Base-by-base conservation (phyloP, 2,113 vertebrate species). In the Hiodon alosoides region DNA sequence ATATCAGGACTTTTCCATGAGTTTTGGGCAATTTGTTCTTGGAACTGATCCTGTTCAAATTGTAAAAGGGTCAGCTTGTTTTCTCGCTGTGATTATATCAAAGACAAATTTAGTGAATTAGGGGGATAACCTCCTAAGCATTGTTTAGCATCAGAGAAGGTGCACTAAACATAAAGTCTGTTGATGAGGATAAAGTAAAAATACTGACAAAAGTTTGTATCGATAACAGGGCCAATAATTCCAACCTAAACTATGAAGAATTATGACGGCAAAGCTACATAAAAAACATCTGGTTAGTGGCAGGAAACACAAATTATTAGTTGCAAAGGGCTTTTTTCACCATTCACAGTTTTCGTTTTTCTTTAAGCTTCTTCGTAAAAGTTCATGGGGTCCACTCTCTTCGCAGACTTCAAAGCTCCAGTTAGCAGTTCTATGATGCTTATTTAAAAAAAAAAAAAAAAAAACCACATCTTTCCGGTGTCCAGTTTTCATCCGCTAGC, bases 401-500 rank as follows among this genome's bases (percentile, higher is more conserved):
- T 72, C 69, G 54, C 17, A 54, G 67, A 74, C 69, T 72, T 77
- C 62, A 17, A n/a, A 14, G 58, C 47, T 73, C 65, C 61, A 75
- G 71, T 78, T 69, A 62, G 66, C 58, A 54, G 5, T 17, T 67
- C 69, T 59, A 65, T 77, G 61, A 59, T 54, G 47, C 11, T 70
- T 51, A 47, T 61, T 73, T 14, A 74, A 67, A 16, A 75, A 62
- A 78, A 31, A 31, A 16, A 74, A 67, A 16, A 75, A 62, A 78
- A 31, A 31, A 31, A 31, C 0, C 31, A 0, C 31, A 31, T 31
- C 31, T 31, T 14, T 62, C 74, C 5, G 7, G 60, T 80, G 82
- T 88, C 82, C 83, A 86, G 83, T 85, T 83, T 80, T 73, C 3
- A 17, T 78, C 69, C 77, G 52, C 31, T 69, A 10, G 74, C 68